Evolutionary conservation across 2,113 vertebrate genomes (phyloP), one percentile per base, ranked within the genome.

Genomic region (Monopterus albus): DNA sequence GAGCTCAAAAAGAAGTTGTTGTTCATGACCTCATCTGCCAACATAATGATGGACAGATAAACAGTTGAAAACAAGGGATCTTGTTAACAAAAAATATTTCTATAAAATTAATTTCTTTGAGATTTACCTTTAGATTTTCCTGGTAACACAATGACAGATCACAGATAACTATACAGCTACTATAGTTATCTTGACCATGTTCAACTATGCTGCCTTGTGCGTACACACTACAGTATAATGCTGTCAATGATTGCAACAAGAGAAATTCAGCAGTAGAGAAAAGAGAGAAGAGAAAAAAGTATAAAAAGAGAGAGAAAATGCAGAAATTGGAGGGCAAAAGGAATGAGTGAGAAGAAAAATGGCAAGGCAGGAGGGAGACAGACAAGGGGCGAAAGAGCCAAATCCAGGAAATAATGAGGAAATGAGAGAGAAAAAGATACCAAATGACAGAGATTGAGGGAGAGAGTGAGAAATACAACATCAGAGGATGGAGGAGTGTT

Each of bases 381-480:
- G 51, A 31, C 36, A 4, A 63, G 49, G 17, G 63, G 55, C 2
- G 2, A 50, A 11, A 26, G 15, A 69, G 49, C 67, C 56, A 56
- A 55, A 39, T 47, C 57, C 38, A 43, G 35, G 23, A 33, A 62
- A 36, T 46, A 46, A 38, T 1, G 25, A 62, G 57, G 66, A 79
- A 72, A 83, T 49, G 49, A 65, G 71, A 67, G 31, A 51, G 42
- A 72, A 67, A 80, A 28, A 39, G 72, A 78, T 25, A 63, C 23
- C 68, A 36, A 74, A 31, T 49, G 80, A 67, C 52, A 52, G 52
- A 52, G 29, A 76, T 5, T 14, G 78, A 75, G 45, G 39, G 20
- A 64, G 74, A 46, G 47, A 28, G 56, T 0, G 43, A 51, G 50
- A 57, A 62, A 45, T 18, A 23, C 23, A 26, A 35, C 47, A 13